phyloP scores from a whole-genome alignment of 53 echinoderm and acorn worm species.

The Hippasteria phrygiana region DNA sequence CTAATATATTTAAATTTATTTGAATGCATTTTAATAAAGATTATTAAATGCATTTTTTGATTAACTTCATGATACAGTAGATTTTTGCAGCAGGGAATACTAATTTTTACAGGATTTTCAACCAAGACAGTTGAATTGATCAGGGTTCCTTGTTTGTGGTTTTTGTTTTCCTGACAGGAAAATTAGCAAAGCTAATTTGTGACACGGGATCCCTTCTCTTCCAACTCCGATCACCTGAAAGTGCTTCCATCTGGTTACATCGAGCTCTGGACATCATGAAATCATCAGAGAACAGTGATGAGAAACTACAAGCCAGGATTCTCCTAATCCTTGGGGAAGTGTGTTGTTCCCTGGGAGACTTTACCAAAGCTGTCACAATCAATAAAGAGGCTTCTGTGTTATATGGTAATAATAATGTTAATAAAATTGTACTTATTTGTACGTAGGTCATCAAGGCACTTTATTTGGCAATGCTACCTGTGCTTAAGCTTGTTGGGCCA shows the following conservation, averaged over 20 bases:
- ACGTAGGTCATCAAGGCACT: no score
- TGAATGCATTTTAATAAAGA: no score
- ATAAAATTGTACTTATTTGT: background rate
- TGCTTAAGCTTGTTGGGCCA: no score
- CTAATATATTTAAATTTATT: no score
- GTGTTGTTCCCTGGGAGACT: constrained; percentile 40
- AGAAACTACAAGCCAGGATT: constrained; percentile 52
- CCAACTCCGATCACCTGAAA: constrained; percentile 53
- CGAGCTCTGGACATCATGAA: constrained; percentile 49
- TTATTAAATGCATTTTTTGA: background rate
- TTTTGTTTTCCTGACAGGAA: constrained; percentile 30
- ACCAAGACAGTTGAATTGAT: no score
- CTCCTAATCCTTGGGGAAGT: constrained; percentile 46
- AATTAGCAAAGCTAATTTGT: constrained; percentile 55
- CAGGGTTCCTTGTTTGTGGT: background rate
- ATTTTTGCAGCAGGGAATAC: background rate
- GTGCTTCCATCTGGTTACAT: constrained; percentile 59
- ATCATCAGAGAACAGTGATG: background rate
- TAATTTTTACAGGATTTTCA: background rate
- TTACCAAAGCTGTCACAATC: constrained; percentile 52
- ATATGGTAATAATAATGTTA: constrained; percentile 46
- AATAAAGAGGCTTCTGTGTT: constrained; percentile 60
- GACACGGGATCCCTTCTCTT: constrained; percentile 45
- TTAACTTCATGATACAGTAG: background rate
- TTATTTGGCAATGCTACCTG: no score